Conservation (phyloP, 2,113 vertebrate species). For the Microcebus lehilahytsara region DNA sequence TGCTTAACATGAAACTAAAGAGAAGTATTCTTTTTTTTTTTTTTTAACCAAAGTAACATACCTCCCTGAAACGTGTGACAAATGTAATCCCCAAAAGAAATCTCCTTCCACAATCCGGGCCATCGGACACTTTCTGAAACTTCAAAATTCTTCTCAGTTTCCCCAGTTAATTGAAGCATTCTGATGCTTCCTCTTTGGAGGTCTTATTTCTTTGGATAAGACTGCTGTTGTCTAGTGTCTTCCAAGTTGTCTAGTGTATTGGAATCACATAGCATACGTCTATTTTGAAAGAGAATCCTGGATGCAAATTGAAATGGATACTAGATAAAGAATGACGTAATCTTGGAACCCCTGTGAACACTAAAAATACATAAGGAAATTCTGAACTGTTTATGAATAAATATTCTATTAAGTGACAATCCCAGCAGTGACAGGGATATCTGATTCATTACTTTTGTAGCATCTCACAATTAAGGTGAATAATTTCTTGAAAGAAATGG, state of each 20-base stretch:
- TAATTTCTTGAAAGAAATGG: slow-evolving; percentile 32
- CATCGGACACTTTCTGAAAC: slow-evolving; percentile 60
- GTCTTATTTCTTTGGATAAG: slow-evolving; percentile 54
- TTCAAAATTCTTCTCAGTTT: slow-evolving; percentile 52
- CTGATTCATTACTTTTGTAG: background rate
- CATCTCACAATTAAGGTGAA: background rate
- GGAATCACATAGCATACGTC: slow-evolving; percentile 60
- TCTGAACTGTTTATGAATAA: slow-evolving; percentile 10
- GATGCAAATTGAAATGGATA: slow-evolving; percentile 75
- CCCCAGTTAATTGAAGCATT: slow-evolving; percentile 60
- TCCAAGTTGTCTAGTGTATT: slow-evolving; percentile 49
- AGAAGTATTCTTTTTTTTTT: background rate
- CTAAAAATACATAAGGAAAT: slow-evolving; percentile 53
- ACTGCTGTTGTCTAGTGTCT: slow-evolving; percentile 50
- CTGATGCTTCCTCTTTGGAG: slow-evolving; percentile 41
- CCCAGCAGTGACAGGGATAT: background rate
- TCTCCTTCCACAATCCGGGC: slow-evolving; percentile 74
- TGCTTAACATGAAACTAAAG: slow-evolving; percentile 53
- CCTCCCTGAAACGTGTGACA: slow-evolving; percentile 88
- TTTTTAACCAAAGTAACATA: slow-evolving; percentile 79
- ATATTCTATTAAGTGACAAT: slow-evolving; percentile 16
- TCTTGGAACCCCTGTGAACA: slow-evolving; percentile 57
- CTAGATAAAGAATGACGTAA: slow-evolving; percentile 72
- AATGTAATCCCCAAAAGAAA: slow-evolving; percentile 85
- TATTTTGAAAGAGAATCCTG: slow-evolving; percentile 81